Conservation (phyloP, 2,888 invertebrate genomes). For the Phyto melanocephala region DNA sequence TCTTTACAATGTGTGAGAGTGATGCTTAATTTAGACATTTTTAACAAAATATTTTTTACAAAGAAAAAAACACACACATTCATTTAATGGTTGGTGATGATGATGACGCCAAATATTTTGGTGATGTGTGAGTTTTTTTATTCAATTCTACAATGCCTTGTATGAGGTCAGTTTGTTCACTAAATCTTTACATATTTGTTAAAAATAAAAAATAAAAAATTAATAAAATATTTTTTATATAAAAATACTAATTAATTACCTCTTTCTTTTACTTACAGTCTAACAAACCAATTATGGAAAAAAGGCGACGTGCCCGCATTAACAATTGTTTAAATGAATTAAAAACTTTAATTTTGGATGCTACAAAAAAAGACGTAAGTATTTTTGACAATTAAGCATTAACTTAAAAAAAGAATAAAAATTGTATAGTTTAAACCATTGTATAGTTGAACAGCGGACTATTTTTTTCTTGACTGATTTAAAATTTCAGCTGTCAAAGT, state of each 20-base stretch:
- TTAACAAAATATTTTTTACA: slow-evolving; percentile 1
- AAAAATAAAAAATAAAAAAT: not conserved
- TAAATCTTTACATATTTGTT: slow-evolving; percentile 15
- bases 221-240: not conserved
- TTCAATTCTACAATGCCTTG: slow-evolving; percentile 9
- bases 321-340: slow-evolving; percentile 93
- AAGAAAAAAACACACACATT: slow-evolving; percentile 6
- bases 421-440: not conserved
- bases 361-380: slow-evolving; percentile 94
- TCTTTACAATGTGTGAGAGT: slow-evolving; percentile 13
- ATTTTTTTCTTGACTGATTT: too few relatives aligned
- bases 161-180: slow-evolving; percentile 50
- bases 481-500: too few relatives aligned
- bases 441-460: too few relatives aligned
- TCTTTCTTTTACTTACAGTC: slow-evolving; percentile 83
- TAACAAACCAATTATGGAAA: slow-evolving; percentile 96
- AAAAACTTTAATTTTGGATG: slow-evolving; percentile 90
- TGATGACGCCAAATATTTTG: slow-evolving; percentile 45
- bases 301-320: slow-evolving; percentile 91
- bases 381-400: not conserved
- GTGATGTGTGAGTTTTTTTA: slow-evolving; percentile 17
- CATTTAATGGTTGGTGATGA: not conserved
- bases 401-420: not conserved
- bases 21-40: slow-evolving; percentile 56
- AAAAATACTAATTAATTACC: slow-evolving; percentile 20